Conservation (phyloP, 2,888 invertebrate genomes). For the Chrysotoxum bicinctum region DNA sequence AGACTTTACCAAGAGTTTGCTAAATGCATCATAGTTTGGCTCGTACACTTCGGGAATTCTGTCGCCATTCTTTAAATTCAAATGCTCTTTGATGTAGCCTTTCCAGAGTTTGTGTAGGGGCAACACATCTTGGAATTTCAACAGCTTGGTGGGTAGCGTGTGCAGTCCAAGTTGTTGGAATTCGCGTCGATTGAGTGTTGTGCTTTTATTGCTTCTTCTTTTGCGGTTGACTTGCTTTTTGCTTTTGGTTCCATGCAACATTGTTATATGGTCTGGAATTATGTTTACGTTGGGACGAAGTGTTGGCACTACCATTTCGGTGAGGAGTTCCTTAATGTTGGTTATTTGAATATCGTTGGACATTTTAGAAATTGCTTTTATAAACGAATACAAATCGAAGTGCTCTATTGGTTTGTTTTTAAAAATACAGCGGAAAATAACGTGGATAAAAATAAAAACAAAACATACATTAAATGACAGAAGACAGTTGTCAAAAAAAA, state of each 20-base stretch:
- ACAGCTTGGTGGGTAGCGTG: constrained; percentile 84
- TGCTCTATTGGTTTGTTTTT: not conserved
- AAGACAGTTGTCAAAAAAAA: not conserved
- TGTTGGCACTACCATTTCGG: constrained; percentile 77
- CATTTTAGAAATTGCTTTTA: constrained; percentile 46
- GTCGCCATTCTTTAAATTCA: constrained; percentile 84
- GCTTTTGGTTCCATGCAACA: constrained; percentile 79
- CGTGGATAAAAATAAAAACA: not conserved
- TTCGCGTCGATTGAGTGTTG: constrained; percentile 84
- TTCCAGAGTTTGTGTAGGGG: constrained; percentile 87
- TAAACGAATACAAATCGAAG: not conserved
- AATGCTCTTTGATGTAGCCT: constrained; percentile 86
- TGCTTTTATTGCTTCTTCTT: constrained; percentile 81
- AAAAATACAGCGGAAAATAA: not conserved
- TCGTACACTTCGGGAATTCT: constrained; percentile 79
- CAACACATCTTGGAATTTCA: constrained; percentile 86
- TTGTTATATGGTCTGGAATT: constrained; percentile 79
- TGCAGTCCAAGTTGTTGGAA: constrained; percentile 85
- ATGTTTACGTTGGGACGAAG: constrained; percentile 76
- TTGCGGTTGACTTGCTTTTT: constrained; percentile 79
- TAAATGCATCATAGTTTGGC: constrained; percentile 79
- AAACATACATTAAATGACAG: not conserved
- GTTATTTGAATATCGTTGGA: constrained; percentile 63
- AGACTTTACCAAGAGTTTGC: constrained; percentile 80
- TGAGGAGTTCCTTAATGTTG: constrained; percentile 76